Evolutionary conservation across 2,797 vertebrate species (phyloP).

Genomic region (Chelon auratus): DNA sequence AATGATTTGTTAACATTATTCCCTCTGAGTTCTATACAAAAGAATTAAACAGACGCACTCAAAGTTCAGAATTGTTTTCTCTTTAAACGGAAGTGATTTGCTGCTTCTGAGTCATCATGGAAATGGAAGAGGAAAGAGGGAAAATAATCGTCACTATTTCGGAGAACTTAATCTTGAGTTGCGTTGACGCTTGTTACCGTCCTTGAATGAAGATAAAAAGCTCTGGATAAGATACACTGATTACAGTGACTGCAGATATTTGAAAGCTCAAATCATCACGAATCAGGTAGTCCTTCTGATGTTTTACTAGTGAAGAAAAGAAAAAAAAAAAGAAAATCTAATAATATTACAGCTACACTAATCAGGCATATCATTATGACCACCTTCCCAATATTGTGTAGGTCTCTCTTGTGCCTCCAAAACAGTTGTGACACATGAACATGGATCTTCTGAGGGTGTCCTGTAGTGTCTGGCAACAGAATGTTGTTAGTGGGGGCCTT

Average conservation of each 20-base stretch:
- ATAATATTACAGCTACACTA: no score
- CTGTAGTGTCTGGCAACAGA: no score
- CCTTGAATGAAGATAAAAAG: constrained; percentile 45
- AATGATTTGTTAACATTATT: no score
- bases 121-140: neutral
- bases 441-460: no score
- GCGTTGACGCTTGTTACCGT: constrained; percentile 16
- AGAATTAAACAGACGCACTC: neutral
- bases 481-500: no score
- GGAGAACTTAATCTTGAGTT: constrained; percentile 13
- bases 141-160: constrained; percentile 16
- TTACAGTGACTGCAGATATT: neutral
- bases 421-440: no score
- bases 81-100: neutral
- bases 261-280: neutral
- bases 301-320: neutral
- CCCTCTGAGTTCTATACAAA: neutral
- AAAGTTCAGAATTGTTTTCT: neutral
- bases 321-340: neutral
- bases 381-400: no score
- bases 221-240: neutral
- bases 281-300: neutral
- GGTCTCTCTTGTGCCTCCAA: no score
- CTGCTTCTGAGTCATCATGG: neutral
- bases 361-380: no score